Base-by-base conservation (phyloP, 2,888 invertebrate species). In the Bursaphelenchus okinawaensis region DNA sequence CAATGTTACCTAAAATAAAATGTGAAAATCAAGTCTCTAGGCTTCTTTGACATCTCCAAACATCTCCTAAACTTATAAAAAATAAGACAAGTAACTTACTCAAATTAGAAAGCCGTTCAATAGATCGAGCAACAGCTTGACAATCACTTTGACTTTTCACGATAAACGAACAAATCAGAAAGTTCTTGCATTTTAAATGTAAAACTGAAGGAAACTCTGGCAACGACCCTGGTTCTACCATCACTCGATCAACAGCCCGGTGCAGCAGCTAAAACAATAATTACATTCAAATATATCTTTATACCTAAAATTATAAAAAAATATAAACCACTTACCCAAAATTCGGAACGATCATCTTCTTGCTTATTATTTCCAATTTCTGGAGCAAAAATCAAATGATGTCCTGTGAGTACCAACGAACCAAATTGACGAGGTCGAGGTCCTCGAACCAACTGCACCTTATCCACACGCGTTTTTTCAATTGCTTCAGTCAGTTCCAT, bases 1-100 rank as follows among this genome's bases (percentile, higher is more conserved):
- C 86, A 54, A 89, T 88, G 76, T 91, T 90, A 71, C 88, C 89
- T 86, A 78, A 63, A 75, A 23, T n/a, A 22, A 55, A 50, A 20
- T 19, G 7, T 56, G 57, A 20, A 12, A 54, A 12, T 54, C 16
- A 12, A 19, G 9, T n/a, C 12, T 16, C 12, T 12, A 12, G 19
- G n/a, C 12, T 54, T 54, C 24, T 19, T 54, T 54, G 40, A 40
- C 9, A n/a, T 40, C 40, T 40, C n/a, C n/a, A n/a, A n/a, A n/a
- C n/a, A n/a, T n/a, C n/a, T n/a, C n/a, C n/a, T 40, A 54, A 54
- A 6, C 54, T 54, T 54, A 54, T 26, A 1, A 16, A 26, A n/a
- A 20, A 55, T 54, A 23, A 29, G n/a, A n/a, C n/a, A 28, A 57
- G 19, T 9, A 58, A 67, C 72, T 66, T 62, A 79, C 79, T 76